phyloP scores from a whole-genome alignment of 1,140 invertebrate species.

The Anoplolepis gracilipes region DNA sequence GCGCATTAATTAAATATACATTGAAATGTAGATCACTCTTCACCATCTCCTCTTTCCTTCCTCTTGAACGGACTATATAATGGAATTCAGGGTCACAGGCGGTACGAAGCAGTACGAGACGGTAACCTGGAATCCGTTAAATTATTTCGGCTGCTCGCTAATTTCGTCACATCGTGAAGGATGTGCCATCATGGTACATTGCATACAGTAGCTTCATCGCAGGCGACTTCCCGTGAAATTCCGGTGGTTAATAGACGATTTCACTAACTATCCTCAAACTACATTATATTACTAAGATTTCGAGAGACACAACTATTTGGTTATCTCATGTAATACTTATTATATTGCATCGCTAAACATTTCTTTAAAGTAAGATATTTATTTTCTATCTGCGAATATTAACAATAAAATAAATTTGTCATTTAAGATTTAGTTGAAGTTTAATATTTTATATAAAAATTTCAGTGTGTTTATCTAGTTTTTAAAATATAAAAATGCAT shows the following conservation, averaged over 20 bases:
- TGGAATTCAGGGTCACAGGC: conserved; percentile 39
- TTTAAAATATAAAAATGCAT: not conserved
- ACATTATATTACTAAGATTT: not conserved
- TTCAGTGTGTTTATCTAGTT: not conserved
- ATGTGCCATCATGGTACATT: not conserved
- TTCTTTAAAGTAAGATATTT: not conserved
- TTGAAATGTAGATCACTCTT: conserved; percentile 8
- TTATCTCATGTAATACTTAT: not conserved
- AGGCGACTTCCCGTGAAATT: conserved; percentile 27
- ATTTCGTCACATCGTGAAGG: conserved; percentile 43
- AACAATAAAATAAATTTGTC: too few relatives aligned
- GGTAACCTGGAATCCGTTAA: conserved; percentile 43
- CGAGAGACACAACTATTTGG: not conserved
- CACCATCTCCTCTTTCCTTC: not conserved
- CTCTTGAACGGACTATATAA: conserved; percentile 11
- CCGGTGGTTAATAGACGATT: conserved; percentile 19
- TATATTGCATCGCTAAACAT: not conserved
- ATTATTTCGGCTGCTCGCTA: conserved; percentile 60
- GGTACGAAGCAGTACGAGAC: conserved; percentile 8
- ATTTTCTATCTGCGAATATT: too few relatives aligned
- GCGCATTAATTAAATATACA: not conserved
- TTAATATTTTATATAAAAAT: not conserved
- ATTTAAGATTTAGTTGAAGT: too few relatives aligned
- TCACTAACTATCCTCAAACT: conserved; percentile 1
- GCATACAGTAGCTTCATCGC: conserved; percentile 8